A percentile compares a stretch with the other conserved stretches of the same genome.
phyloP scores from a whole-genome alignment of 2,888 invertebrate genomes.

The Cyrtodaria siliqua region DNA sequence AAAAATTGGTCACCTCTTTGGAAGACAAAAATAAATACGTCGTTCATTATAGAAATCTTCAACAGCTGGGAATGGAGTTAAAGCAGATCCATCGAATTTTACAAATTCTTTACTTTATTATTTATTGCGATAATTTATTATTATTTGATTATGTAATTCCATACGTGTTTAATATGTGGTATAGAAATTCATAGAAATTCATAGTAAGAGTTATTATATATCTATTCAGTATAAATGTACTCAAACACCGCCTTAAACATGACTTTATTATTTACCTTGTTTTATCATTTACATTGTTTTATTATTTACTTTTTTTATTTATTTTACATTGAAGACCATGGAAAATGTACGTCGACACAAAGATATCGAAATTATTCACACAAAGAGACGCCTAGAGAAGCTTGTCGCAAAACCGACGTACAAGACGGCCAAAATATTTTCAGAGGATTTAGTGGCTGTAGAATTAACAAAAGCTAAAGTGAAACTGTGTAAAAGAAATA shows the following conservation, averaged over 20 bases:
- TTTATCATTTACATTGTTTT: not conserved
- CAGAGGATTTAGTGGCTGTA: slow-evolving; percentile 44
- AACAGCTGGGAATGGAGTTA: slow-evolving; percentile 63
- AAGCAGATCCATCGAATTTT: slow-evolving; percentile 76
- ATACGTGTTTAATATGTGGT: no score
- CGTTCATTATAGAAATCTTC: slow-evolving; percentile 29
- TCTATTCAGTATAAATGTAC: not conserved
- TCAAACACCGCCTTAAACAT: no score
- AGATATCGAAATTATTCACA: slow-evolving; percentile 42
- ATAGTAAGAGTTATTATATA: no score
- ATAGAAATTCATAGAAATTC: no score
- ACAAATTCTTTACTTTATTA: slow-evolving; percentile 61
- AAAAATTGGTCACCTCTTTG: slow-evolving; percentile 5
- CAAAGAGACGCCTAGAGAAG: slow-evolving; percentile 22
- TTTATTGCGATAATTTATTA: no score
- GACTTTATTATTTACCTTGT: no score
- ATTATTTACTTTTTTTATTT: no score
- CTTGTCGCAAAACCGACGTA: slow-evolving; percentile 37
- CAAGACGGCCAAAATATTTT: slow-evolving; percentile 36
- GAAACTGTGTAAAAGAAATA: slow-evolving; percentile 40
- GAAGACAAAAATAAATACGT: slow-evolving; percentile 17
- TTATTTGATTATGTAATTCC: no score
- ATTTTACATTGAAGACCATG: slow-evolving; percentile 33
- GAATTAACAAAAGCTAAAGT: slow-evolving; percentile 34
- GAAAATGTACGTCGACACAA: slow-evolving; percentile 49